Evolutionary conservation across 2,888 invertebrate genomes (phyloP), one percentile per base, ranked within the genome.

Genomic region (Drosophila barbarae): DNA sequence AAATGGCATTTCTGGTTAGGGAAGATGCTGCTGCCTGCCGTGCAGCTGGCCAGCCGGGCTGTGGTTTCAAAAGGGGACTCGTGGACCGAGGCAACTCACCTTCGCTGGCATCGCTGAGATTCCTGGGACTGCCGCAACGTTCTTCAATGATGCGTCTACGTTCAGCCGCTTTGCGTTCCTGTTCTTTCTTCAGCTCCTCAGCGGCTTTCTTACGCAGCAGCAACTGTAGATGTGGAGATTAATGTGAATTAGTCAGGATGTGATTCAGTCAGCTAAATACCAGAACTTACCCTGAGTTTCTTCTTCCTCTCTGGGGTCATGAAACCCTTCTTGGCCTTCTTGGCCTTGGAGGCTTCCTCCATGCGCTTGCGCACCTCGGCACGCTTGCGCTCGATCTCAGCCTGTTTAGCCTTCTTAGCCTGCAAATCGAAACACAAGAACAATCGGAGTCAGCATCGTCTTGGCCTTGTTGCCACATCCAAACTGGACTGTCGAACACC

Each of bases 251-350:
- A 8, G 13, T 41, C 2, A 41, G 39, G 3, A 5, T 12, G 1
- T 2, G 26, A 26, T 26, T 26, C 26, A 26, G 26, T 7, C 6
- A 15, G 44, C 10, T 2, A 12, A 3, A 10, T 6, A 0, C n/a
- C n/a, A 4, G n/a, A 5, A 92, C 95, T 92, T 90, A 98, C 98
- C 94, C 98, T 95, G 90, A 99, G 96, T 91, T 98, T 98, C 96
- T 98, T 99, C 96, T 99, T 99, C 92, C 99, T 97, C 92, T 99
- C 98, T 73, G 98, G 98, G 89, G 99, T 98, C 97, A 98, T 98
- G 94, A 99, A 98, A 93, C 99, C 99, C 92, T 98, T 99, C 95
- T 99, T 99, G 90, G 97, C 97, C 92, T 98, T 98, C 92, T 98
- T 98, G 90, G 96, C 97, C 90, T 97, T 96, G 90, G 98, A 97